Evolutionary conservation across 2,888 invertebrate genomes (phyloP), one percentile per base, ranked within the genome.

Genomic region (Tachina fera): DNA sequence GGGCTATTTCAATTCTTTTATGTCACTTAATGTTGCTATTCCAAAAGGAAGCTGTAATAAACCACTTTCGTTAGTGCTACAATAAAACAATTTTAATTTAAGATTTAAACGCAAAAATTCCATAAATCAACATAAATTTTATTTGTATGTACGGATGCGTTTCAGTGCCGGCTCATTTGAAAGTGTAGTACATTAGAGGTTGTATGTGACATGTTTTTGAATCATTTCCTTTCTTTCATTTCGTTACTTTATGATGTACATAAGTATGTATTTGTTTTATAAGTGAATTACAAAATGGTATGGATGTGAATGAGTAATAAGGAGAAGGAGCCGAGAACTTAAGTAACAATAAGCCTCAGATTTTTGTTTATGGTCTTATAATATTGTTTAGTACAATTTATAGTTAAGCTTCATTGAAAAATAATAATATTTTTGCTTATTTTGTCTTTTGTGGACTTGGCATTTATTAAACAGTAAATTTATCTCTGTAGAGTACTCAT

Each of bases 371-470:
- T 60, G 43, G 60, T 60, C 49, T 43, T n/a, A 14, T 76, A 63
- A 22, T 61, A 16, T 47, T 45, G 13, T 49, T 43, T 60, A 43
- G 10, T 43, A 19, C 9, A 1, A 41, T 16, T 14, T 47, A 11
- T 11, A 49, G 16, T 72, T 78, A 22, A 47, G 63, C 63, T 22
- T 43, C 61, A 79, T 61, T 79, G 75, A 79, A 78, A 4, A 31
- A 31, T 79, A 47, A 49, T 47, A 60, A 71, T 87, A 72, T 67
- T 41, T 76, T 31, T 41, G 22, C 19, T 51, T 78, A 51, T 19
- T 68, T 79, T 60, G 53, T 63, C 75, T 76, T 88, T 90, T 91
- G 89, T 90, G 91, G 90, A 91, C 89, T 88, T 87, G 87, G 83
- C 87, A 84, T 72, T 86, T 87, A 87, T 88, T 90, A 88, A 90